phyloP scores from a whole-genome alignment of 2,797 vertebrate genomes.

The Lagorchestes hirsutus region DNA sequence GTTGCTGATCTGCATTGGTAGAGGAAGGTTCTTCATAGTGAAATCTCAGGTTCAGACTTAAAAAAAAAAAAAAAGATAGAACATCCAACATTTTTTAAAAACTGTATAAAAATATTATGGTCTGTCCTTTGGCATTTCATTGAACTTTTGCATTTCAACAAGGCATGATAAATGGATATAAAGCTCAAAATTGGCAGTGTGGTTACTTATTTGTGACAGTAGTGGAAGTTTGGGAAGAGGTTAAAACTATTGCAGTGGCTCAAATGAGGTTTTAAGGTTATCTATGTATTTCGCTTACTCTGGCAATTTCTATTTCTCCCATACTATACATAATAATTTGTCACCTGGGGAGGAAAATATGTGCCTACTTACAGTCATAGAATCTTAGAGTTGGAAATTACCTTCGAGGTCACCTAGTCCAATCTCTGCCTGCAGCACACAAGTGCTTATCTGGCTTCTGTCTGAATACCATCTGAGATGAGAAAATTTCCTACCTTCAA shows the following conservation, averaged over 20 bases:
- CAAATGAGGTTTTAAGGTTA: not conserved
- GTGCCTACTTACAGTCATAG: not conserved
- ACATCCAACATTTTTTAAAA: not conserved
- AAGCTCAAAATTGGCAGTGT: slow-evolving; percentile 30
- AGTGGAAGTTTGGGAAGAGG: not conserved
- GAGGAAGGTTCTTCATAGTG: not conserved
- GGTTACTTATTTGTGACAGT: slow-evolving; percentile 29
- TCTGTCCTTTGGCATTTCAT: slow-evolving; percentile 21
- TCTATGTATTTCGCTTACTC: not conserved
- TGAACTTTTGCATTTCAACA: slow-evolving; percentile 1
- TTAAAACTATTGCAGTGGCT: not conserved
- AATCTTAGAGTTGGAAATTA: not conserved
- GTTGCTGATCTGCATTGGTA: not conserved
- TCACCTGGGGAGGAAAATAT: not conserved
- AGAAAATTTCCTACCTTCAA: not conserved
- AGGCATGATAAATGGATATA: slow-evolving; percentile 32
- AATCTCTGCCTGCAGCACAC: not conserved
- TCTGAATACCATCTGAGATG: not conserved
- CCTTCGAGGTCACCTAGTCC: not conserved
- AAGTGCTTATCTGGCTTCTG: not conserved
- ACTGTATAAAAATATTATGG: not conserved
- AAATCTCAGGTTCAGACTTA: not conserved
- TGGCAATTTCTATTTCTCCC: not conserved
- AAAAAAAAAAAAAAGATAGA: not conserved
- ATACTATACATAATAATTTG: slow-evolving; percentile 3